Percentiles rank a stretch among this genome's conserved stretches.
phyloP scores from a whole-genome alignment of 2,888 invertebrate species.

The Machimus atricapillus region DNA sequence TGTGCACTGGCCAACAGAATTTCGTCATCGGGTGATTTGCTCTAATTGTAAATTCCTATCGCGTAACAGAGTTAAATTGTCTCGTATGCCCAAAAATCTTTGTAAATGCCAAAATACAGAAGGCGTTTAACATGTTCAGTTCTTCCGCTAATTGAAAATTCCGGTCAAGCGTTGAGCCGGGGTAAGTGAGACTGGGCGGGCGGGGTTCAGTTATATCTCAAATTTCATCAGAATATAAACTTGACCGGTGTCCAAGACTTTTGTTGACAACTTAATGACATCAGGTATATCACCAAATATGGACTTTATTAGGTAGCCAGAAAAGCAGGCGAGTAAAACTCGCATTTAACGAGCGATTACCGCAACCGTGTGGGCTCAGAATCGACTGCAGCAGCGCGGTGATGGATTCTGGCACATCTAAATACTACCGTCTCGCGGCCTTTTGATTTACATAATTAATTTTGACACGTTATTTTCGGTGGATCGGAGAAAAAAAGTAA shows the following conservation, averaged over 20 bases:
- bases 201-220: not conserved
- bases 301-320: conserved; percentile 21
- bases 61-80: not conserved
- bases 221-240: conserved; percentile 8
- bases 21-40: not conserved
- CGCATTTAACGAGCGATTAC: conserved; percentile 13
- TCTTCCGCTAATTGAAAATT: conserved; percentile 33
- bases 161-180: conserved; percentile 9
- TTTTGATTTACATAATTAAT: conserved; percentile 20
- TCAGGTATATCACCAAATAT: conserved; percentile 21
- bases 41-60: not conserved
- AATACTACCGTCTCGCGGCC: not conserved
- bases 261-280: conserved; percentile 28
- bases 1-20: not conserved
- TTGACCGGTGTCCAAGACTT: not conserved
- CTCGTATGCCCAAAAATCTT: not conserved
- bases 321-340: not conserved
- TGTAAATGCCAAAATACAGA: not conserved
- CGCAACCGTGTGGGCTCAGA: not conserved
- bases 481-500: not conserved
- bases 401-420: conserved; percentile 2
- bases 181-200: not conserved
- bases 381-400: not conserved
- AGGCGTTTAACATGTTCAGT: not conserved
- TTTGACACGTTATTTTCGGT: not conserved